Base-by-base conservation (phyloP, 2,888 invertebrate genomes). In the Sepioteuthis lessoniana region DNA sequence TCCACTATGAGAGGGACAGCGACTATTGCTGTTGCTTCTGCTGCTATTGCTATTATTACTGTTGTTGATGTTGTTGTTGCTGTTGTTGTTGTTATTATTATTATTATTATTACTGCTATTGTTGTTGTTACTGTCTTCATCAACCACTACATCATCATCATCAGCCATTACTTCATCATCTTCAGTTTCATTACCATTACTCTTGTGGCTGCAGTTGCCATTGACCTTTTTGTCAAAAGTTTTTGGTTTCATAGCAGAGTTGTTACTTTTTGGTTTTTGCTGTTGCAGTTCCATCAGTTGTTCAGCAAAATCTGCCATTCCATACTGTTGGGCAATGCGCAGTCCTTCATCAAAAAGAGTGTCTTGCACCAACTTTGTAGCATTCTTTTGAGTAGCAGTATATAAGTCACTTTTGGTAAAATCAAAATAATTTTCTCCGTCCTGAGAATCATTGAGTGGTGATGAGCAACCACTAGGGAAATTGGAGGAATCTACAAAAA, bases 341-440 rank as follows among this genome's bases (percentile, higher is more conserved):
- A 97, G 96, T n/a, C 97, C 97, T 95, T 97, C 97, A 94, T 97
- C 97, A 95, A 97, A 97, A 38, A 97, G 96, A 28, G 97, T 97
- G 94, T 97, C 97, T 94, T 97, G 97, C 94, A 97, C 96, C 95
- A 97, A 95, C 95, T 97, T 96, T 47, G 90, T 93, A 28, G 94
- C 90, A 90, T 94, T 94, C 94, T 60, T 95, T 90, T 76, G 94
- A 93, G 94, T 94, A 93, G 90, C 90, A 55, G 42, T 93, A 90
- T 60, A 94, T 94, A 94, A 76, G 93, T 94, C 94, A 91, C 92
- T 47, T 90, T 94, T 94, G 42, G 90, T 50, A 93, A 60, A 76
- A 94, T 94, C 93, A 93, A 93, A 93, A 92, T 92, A 95, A 50
- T 94, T 94, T n/a, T 95, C 95, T 13, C 94, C 94, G 90, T 95